These are phyloP conservation scores for Vollenhovia emeryi DNA, from an alignment of 1,140 invertebrate genomes.

Conservation along the genomic window DNA sequence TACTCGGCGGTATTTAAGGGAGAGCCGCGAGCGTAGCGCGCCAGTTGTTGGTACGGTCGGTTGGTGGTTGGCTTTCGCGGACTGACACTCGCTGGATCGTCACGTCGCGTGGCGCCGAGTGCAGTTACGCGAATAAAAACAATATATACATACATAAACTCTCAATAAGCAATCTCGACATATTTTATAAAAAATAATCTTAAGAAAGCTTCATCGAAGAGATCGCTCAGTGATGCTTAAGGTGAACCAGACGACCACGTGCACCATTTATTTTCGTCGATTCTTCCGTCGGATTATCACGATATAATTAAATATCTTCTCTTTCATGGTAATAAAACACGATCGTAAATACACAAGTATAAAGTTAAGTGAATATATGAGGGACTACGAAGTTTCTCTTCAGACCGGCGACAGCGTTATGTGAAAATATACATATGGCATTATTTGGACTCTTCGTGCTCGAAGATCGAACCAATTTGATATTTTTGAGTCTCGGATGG, in stretches of 20 bases:
- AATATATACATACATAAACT: background rate
- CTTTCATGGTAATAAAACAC: background rate
- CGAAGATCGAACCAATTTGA: slow-evolving; percentile 31
- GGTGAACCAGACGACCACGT: background rate
- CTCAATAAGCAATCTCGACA: background rate
- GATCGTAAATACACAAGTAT: background rate
- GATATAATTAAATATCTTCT: background rate
- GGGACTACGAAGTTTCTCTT: background rate
- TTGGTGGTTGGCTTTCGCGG: slow-evolving; percentile 78
- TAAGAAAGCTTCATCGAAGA: background rate
- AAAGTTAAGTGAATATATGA: slow-evolving; percentile 5
- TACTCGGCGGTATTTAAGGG: slow-evolving; percentile 83
- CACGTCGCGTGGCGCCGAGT: slow-evolving; percentile 1
- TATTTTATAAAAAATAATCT: background rate
- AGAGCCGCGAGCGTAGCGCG: slow-evolving; percentile 80
- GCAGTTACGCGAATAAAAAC: background rate
- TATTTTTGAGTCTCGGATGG: slow-evolving; percentile 36
- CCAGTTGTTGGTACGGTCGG: slow-evolving; percentile 80
- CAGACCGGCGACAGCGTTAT: slow-evolving; percentile 9
- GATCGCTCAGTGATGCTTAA: background rate
- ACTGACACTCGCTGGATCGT: slow-evolving; percentile 58
- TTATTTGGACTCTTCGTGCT: slow-evolving; percentile 21
- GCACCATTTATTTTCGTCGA: background rate
- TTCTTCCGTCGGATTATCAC: background rate
- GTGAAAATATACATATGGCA: slow-evolving; percentile 48